Evolutionary conservation across 2,797 vertebrate species (phyloP), one percentile per base, ranked within the genome.

Genomic region (Syncerus caffer): DNA sequence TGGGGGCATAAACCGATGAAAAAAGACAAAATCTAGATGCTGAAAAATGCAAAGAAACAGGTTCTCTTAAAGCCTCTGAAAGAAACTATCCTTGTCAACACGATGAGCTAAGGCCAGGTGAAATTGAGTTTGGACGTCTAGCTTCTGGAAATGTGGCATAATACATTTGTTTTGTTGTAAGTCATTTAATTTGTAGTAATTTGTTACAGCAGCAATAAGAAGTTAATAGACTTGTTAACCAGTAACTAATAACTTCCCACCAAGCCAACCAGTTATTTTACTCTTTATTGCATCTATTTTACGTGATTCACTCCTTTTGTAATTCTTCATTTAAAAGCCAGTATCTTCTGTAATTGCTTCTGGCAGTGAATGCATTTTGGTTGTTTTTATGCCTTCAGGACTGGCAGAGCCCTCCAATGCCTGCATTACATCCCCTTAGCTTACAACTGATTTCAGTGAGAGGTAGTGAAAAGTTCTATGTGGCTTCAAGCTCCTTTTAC

Each of bases 21-120:
- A 27, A 23, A 2, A 78, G 6, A 2, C 1, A 34, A 29, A 80
- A 74, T 13, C 16, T 12, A 55, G 21, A 82, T 86, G 7, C 3
- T 21, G 0, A 6, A 14, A 71, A 50, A 85, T 8, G 0, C 15
- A 87, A 78, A 29, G 0, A n/a, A n/a, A 27, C 1, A n/a, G 5
- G 50, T 83, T 91, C 7, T 85, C 7, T 19, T 50, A 15, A 0
- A 57, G 1, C 1, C 2, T 60, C 7, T 1, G 16, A 6, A 25
- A 64, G 9, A 2, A 91, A 79, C 3, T 3, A 84, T 13, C 15
- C 2, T 14, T 45, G 1, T 85, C 13, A 7, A 85, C 6, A 9
- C 1, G 0, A 0, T 57, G 31, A 47, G 1, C 29, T 27, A 62
- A 55, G 11, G 13, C 45, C 58, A 9, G n/a, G 0, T 84, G 19